A percentile compares a stretch with the other conserved stretches of the same genome.
Evolutionary conservation across 1,140 invertebrate genomes (phyloP).

Genomic region (Apis florea): DNA sequence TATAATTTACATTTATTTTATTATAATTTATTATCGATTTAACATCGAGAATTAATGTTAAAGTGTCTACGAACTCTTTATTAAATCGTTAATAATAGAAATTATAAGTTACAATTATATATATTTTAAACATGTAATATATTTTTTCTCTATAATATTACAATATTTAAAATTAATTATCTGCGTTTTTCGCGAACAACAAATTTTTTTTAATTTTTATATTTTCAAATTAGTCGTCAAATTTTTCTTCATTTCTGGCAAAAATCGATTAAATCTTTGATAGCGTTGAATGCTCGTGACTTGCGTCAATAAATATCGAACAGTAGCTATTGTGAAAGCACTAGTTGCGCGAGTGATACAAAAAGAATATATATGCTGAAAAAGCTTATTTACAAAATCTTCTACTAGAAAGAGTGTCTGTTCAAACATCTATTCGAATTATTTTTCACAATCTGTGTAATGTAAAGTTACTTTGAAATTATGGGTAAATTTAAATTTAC

Average conservation of each 20-base stretch:
- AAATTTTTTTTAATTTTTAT: conserved; percentile 9
- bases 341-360: not conserved
- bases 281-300: conserved; percentile 16
- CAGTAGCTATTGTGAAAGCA: not conserved
- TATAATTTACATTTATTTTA: no score
- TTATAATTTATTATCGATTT: no score
- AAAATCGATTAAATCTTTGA: not conserved
- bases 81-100: no score
- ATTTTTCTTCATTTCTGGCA: not conserved
- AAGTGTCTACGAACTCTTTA: no score
- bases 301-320: conserved; percentile 10
- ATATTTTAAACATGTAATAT: no score
- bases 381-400: conserved; percentile 32
- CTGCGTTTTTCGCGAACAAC: not conserved
- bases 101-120: no score
- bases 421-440: not conserved
- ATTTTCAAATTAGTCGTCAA: not conserved
- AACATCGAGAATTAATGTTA: no score
- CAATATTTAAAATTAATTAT: not conserved
- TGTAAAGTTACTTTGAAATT: not conserved
- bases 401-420: not conserved
- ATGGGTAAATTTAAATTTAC: conserved; percentile 22
- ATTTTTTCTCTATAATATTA: not conserved
- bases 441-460: not conserved
- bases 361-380: not conserved